These are phyloP conservation scores for Heliconius ethilla DNA, from an alignment of 2,888 invertebrate genomes.

Conservation along the genomic window DNA sequence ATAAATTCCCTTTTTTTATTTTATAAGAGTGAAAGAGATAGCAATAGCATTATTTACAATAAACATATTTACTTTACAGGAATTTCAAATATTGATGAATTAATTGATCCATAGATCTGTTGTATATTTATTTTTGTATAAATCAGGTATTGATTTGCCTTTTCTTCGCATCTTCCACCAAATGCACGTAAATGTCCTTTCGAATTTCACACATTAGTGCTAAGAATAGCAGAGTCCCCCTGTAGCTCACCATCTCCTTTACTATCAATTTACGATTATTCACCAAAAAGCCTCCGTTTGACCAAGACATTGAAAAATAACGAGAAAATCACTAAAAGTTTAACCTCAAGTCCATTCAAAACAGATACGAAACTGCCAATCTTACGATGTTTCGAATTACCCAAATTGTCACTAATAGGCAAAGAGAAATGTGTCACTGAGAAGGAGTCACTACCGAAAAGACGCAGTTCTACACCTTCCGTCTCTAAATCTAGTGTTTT, in stretches of 20 bases:
- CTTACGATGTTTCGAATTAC: conserved; percentile 63
- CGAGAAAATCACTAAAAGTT: conserved; percentile 52
- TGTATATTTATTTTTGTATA: neutral
- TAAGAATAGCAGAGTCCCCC: conserved; percentile 49
- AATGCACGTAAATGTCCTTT: neutral
- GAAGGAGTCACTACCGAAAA: conserved; percentile 54
- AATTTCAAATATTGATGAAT: neutral
- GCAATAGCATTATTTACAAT: neutral
- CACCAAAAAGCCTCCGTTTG: conserved; percentile 48
- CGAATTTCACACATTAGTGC: conserved; percentile 31
- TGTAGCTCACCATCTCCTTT: conserved; percentile 58
- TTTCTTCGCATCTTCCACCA: conserved; percentile 2
- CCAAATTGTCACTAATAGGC: conserved; percentile 51
- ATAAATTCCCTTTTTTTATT: neutral
- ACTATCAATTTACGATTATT: conserved; percentile 64
- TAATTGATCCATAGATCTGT: neutral
- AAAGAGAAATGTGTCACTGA: conserved; percentile 44
- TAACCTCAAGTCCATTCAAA: conserved; percentile 63
- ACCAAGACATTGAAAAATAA: conserved; percentile 36
- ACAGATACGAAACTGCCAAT: conserved; percentile 58
- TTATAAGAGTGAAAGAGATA: neutral
- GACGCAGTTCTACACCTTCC: conserved; percentile 67
- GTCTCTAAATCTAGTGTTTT: conserved; percentile 49
- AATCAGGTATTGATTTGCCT: neutral
- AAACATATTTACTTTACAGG: neutral